Conservation (phyloP, 2,888 invertebrate species). For the Ariolimax columbianus region DNA sequence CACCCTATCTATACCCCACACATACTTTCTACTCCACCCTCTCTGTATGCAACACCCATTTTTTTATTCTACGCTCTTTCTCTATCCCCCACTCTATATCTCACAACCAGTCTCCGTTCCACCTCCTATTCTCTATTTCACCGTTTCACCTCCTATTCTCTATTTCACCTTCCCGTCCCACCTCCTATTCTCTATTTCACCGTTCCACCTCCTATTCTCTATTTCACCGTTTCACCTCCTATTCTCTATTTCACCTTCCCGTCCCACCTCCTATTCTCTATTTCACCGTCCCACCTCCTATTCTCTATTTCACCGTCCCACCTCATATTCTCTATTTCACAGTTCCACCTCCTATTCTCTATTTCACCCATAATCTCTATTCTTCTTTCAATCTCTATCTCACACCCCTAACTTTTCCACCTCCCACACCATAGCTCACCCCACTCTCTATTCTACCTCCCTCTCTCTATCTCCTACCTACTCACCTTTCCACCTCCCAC, state of each 20-base stretch:
- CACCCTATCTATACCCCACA: too few relatives aligned
- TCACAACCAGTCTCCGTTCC: neutral
- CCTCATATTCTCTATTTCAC: neutral
- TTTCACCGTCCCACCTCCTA: too few relatives aligned
- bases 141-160: too few relatives aligned
- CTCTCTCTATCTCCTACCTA: neutral
- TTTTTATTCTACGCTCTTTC: neutral
- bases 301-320: neutral
- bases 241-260: too few relatives aligned
- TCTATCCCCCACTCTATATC: neutral
- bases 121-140: too few relatives aligned
- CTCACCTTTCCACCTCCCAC: neutral
- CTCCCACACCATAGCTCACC: neutral
- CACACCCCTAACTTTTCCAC: neutral
- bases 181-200: too few relatives aligned
- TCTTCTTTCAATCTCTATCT: neutral
- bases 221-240: too few relatives aligned
- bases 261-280: too few relatives aligned
- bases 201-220: too few relatives aligned
- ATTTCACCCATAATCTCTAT: neutral
- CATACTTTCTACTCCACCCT: too few relatives aligned
- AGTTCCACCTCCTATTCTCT: neutral
- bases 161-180: too few relatives aligned
- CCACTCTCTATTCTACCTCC: neutral
- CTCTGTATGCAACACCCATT: neutral